Conservation (phyloP, 2,888 invertebrate species). For the Acanthosepion esculentum region DNA sequence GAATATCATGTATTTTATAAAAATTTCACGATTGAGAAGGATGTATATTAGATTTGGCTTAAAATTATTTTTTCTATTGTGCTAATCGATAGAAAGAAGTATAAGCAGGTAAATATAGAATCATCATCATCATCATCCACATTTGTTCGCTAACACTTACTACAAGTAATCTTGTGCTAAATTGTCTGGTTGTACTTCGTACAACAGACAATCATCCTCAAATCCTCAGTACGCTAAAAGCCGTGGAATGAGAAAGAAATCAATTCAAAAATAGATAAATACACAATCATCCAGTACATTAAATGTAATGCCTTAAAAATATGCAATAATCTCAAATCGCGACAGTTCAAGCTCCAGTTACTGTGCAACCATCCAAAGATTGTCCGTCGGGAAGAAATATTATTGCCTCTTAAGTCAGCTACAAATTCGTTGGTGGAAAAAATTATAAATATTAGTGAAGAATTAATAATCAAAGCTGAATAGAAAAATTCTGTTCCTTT, state of each 20-base stretch:
- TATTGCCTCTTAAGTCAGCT: not conserved
- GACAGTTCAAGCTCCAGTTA: not conserved
- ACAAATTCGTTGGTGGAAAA: not conserved
- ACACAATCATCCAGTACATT: not conserved
- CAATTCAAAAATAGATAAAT: not conserved
- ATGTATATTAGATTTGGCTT: too few relatives aligned
- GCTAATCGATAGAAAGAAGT: too few relatives aligned
- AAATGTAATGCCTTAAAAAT: not conserved
- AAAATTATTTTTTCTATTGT: too few relatives aligned
- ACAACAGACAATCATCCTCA: not conserved
- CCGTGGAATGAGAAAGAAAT: not conserved
- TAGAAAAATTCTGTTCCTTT: not conserved
- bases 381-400: not conserved
- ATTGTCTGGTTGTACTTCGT: not conserved
- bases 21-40: not conserved
- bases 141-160: too few relatives aligned
- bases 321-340: not conserved
- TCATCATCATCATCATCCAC: too few relatives aligned
- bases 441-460: not conserved
- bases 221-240: not conserved
- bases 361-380: not conserved
- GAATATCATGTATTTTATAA: not conserved
- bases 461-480: constrained; percentile 1
- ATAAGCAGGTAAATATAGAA: too few relatives aligned
- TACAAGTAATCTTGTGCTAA: too few relatives aligned